Evolutionary conservation across 2,888 invertebrate species (phyloP).

Genomic region (Hypomecis punctinalis): DNA sequence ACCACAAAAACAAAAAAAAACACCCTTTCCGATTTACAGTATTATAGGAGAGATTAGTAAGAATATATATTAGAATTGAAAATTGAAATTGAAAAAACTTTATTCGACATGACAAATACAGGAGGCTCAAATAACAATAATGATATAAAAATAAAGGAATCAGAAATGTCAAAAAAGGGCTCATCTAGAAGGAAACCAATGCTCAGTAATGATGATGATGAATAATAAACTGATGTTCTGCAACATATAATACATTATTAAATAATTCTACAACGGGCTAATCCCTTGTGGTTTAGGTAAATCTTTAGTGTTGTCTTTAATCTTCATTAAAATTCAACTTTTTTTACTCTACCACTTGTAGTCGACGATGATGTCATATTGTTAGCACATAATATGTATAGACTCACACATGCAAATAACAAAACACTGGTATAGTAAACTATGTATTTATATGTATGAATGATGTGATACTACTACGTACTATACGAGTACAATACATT

Average conservation of each 20-base stretch:
- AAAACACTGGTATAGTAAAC: constrained; percentile 12
- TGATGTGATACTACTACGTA: not conserved
- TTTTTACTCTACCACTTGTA: constrained; percentile 19
- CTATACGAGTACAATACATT: not conserved
- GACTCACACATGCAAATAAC: constrained; percentile 23
- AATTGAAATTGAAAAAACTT: too few species aligned
- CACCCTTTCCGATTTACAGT: too few species aligned
- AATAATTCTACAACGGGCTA: not conserved
- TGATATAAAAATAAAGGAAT: too few species aligned
- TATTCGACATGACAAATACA: too few species aligned
- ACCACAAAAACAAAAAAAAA: too few species aligned
- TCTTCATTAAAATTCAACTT: constrained; percentile 8
- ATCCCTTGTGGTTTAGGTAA: not conserved
- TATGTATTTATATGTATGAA: not conserved
- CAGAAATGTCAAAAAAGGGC: too few species aligned
- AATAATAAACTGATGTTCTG: not conserved
- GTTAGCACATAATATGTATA: constrained; percentile 6
- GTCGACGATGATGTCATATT: constrained; percentile 21
- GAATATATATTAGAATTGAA: too few species aligned
- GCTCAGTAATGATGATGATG: not conserved
- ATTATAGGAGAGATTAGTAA: too few species aligned
- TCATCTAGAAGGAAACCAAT: too few species aligned
- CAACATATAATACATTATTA: not conserved
- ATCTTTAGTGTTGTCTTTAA: constrained; percentile 3
- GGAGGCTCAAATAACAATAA: too few species aligned